phyloP scores from a whole-genome alignment of 2,888 invertebrate species.

The Bedellia somnulentella region DNA sequence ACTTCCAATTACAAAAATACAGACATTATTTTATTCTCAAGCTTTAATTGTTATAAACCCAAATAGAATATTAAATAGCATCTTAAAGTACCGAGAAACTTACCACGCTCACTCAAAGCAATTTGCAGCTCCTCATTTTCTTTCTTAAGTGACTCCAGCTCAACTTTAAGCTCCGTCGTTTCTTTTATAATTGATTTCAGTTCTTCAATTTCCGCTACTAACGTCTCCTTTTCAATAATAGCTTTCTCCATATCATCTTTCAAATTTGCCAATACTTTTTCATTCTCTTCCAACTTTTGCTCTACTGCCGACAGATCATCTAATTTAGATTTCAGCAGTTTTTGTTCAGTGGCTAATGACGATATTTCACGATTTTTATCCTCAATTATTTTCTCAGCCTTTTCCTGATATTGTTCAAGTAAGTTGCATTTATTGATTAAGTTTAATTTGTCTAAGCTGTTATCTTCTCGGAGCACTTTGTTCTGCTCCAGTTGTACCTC shows the following conservation, averaged over 20 bases:
- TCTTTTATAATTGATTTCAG: conserved; percentile 18
- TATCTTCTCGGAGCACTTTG: conserved; percentile 16
- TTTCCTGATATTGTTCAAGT: conserved; percentile 24
- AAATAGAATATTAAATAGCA: too few species aligned
- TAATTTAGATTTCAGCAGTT: too few species aligned
- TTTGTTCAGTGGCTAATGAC: too few species aligned
- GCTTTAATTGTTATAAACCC: conserved; percentile 1
- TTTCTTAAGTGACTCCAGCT: conserved; percentile 18
- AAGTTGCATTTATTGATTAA: conserved; percentile 22
- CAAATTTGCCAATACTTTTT: conserved; percentile 18
- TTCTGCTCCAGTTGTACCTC: conserved; percentile 21
- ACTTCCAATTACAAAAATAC: too few species aligned
- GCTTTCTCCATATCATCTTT: too few species aligned
- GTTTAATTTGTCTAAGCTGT: conserved; percentile 19
- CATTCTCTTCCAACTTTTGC: conserved; percentile 9
- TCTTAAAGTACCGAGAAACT: too few species aligned
- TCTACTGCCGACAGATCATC: not conserved
- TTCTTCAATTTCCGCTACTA: conserved; percentile 18
- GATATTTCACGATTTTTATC: conserved; percentile 3
- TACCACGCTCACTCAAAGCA: too few species aligned
- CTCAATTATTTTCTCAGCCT: conserved; percentile 24
- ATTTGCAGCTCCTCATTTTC: conserved; percentile 30
- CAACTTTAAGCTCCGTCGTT: conserved; percentile 14
- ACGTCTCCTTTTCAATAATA: too few species aligned
- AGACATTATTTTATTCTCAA: too few species aligned